Evolutionary conservation across 2,113 vertebrate genomes (phyloP).

Genomic region (Plecotus auritus): DNA sequence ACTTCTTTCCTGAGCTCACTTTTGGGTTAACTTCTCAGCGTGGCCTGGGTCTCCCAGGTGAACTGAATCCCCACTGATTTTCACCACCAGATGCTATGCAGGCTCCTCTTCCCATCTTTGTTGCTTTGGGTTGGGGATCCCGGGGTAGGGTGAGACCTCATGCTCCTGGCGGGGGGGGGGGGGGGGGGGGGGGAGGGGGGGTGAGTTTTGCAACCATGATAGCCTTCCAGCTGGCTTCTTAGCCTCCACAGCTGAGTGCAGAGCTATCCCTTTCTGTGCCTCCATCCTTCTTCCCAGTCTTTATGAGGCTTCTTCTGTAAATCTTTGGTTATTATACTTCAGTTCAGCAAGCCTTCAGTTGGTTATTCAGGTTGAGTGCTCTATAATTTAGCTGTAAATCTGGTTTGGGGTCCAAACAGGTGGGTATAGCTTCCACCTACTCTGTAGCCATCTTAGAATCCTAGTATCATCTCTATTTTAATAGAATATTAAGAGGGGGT

Average conservation of each 20-base stretch:
- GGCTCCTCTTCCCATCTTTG: background rate
- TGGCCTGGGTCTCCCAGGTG: background rate
- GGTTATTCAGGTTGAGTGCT: background rate
- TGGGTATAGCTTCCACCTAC: background rate
- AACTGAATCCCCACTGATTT: background rate
- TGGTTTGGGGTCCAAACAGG: background rate
- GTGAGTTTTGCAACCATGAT: background rate
- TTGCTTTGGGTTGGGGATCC: background rate
- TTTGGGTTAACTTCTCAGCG: background rate
- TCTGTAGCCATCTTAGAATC: background rate
- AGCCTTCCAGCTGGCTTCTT: background rate
- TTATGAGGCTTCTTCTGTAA: background rate
- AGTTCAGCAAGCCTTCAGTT: background rate
- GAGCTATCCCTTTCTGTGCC: background rate
- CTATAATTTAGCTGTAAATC: background rate
- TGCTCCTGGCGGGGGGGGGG: background rate
- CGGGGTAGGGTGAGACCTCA: background rate
- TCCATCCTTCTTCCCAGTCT: background rate
- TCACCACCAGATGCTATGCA: background rate
- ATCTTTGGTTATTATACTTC: background rate
- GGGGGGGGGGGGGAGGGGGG: fast-evolving
- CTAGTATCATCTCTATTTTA: background rate
- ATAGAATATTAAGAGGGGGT: background rate
- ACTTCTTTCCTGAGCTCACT: background rate
- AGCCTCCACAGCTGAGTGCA: background rate